Evolutionary conservation across 2,797 vertebrate genomes (phyloP).

Genomic region (Lepus townsendii): DNA sequence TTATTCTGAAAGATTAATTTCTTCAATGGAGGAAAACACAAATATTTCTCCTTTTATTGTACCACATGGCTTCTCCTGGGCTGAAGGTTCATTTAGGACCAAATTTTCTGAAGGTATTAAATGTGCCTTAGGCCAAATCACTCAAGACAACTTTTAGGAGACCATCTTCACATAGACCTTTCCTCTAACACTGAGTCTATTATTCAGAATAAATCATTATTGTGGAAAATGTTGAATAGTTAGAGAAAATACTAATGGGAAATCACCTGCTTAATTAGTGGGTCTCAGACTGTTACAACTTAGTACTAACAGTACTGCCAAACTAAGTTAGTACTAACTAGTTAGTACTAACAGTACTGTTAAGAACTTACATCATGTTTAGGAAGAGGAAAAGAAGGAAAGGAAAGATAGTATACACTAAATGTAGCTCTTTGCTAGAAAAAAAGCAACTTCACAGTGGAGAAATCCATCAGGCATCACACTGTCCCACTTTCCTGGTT

Average conservation of each 20-base stretch:
- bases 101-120: constrained; percentile 32
- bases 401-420: not conserved
- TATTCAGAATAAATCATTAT: constrained; percentile 3
- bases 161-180: not conserved
- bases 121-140: not conserved
- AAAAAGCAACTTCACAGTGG: not conserved
- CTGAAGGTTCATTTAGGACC: not conserved
- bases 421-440: not conserved
- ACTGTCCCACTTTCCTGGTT: not conserved
- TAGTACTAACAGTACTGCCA: not conserved
- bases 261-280: not conserved
- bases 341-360: too few relatives aligned
- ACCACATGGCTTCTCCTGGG: not conserved
- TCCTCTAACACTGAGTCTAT: constrained; percentile 2
- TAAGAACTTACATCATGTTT: not conserved
- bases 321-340: too few relatives aligned
- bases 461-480: not conserved
- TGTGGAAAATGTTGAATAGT: not conserved
- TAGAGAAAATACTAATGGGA: not conserved
- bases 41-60: not conserved
- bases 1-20: constrained; percentile 1
- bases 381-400: not conserved
- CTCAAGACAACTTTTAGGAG: not conserved
- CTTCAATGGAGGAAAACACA: not conserved
- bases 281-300: not conserved